These are phyloP conservation scores for Hylaeus volcanicus DNA, from an alignment of 1,140 invertebrate genomes.

Conservation along the genomic window DNA sequence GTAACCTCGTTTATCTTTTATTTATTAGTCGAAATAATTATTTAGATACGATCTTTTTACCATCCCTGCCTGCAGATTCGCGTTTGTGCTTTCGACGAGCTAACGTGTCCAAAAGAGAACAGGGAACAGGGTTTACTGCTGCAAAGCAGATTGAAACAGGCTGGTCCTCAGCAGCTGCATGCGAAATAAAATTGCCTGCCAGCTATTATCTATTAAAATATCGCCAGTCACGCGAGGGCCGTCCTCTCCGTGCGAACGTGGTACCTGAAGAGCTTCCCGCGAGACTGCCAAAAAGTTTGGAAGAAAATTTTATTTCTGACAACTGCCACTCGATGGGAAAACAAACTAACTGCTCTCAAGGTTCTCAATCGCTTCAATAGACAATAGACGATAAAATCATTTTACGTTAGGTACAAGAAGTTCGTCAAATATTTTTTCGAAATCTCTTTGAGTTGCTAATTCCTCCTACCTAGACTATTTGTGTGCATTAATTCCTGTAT, in stretches of 20 bases:
- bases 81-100: neutral
- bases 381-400: too few species aligned
- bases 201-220: constrained; percentile 21
- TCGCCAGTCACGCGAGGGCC: constrained; percentile 22
- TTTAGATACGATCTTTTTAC: too few species aligned
- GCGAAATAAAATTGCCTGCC: constrained; percentile 16
- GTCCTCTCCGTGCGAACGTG: neutral
- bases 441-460: too few species aligned
- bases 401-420: too few species aligned
- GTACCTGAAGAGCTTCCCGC: neutral
- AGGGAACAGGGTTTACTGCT: neutral
- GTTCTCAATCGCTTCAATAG: too few species aligned
- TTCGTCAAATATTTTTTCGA: too few species aligned
- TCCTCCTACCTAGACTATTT: too few species aligned
- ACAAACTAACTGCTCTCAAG: neutral
- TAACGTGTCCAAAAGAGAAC: neutral
- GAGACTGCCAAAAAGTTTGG: neutral
- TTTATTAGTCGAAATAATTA: too few species aligned
- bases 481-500: too few species aligned
- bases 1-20: too few species aligned
- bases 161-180: neutral
- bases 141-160: neutral
- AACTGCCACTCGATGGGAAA: neutral
- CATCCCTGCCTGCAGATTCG: too few species aligned
- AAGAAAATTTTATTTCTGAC: too few species aligned